Evolutionary conservation across 1,140 invertebrate genomes (phyloP).

Genomic region (Cepaea nemoralis): DNA sequence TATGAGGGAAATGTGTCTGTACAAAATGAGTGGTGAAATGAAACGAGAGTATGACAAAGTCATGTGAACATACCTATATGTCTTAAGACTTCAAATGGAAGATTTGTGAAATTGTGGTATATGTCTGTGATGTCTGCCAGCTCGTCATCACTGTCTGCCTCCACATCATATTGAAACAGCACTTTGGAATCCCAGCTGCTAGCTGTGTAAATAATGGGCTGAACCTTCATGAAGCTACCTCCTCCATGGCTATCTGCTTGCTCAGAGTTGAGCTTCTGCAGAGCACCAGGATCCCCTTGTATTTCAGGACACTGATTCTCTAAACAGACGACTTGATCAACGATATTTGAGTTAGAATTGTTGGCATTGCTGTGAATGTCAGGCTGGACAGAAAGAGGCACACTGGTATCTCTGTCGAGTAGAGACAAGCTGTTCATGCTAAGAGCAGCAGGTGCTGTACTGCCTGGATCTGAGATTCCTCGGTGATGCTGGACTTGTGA

Average conservation of each 20-base stretch:
- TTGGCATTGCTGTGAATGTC: background rate
- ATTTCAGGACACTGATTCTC: too few relatives aligned
- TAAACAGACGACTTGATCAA: background rate
- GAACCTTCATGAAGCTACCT: slow-evolving; percentile 9
- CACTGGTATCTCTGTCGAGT: slow-evolving; percentile 20
- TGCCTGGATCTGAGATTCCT: too few relatives aligned
- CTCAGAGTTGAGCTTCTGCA: background rate
- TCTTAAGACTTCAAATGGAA: slow-evolving; percentile 69
- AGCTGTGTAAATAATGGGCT: slow-evolving; percentile 33
- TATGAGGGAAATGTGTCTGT: too few relatives aligned
- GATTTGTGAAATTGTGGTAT: slow-evolving; percentile 18
- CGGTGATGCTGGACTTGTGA: background rate
- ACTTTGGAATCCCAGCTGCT: slow-evolving; percentile 36
- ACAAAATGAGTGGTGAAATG: background rate
- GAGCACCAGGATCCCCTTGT: background rate
- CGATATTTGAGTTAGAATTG: background rate
- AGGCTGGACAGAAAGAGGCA: background rate
- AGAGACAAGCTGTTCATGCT: slow-evolving; percentile 15
- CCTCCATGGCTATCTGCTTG: too few relatives aligned
- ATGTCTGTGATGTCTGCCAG: background rate
- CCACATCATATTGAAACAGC: slow-evolving; percentile 27
- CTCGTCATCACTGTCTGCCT: slow-evolving; percentile 20
- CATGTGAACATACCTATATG: slow-evolving; percentile 54
- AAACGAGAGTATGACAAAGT: background rate
- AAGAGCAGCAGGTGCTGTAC: background rate